Evolutionary conservation across 2,797 vertebrate genomes (phyloP).

Genomic region (Poeciliopsis turneri): DNA sequence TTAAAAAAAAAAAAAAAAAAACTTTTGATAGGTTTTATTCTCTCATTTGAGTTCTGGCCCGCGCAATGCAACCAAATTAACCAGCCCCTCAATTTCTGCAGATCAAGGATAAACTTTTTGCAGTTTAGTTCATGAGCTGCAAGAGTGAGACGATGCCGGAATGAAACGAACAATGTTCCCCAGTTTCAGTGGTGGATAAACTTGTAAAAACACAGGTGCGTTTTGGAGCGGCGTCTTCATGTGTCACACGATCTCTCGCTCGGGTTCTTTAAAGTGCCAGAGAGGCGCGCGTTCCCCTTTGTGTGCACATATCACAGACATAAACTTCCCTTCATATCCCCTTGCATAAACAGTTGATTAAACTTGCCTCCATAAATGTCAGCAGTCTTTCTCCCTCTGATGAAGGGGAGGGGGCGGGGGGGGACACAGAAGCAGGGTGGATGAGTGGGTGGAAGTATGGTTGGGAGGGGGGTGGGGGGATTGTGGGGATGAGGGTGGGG

Average conservation of each 20-base stretch:
- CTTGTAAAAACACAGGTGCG: conserved; percentile 12
- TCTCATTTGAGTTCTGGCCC: conserved; percentile 70
- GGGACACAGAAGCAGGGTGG: conserved; percentile 28
- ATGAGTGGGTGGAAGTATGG: background rate
- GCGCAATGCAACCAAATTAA: conserved; percentile 55
- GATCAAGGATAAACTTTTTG: conserved; percentile 35
- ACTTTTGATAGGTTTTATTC: conserved; percentile 77
- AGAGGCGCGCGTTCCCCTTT: conserved; percentile 37
- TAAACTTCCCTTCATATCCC: conserved; percentile 58
- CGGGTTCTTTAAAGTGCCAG: conserved; percentile 24
- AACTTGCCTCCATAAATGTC: conserved; percentile 71
- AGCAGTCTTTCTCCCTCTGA: conserved; percentile 70
- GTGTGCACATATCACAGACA: conserved; percentile 51
- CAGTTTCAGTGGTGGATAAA: conserved; percentile 25
- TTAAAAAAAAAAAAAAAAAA: conserved; percentile 62
- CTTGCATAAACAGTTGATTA: conserved; percentile 64
- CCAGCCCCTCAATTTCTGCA: conserved; percentile 40
- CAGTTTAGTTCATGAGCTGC: conserved; percentile 39
- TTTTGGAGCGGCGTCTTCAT: conserved; percentile 25
- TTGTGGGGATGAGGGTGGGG: conserved; percentile 18
- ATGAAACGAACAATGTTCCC: conserved; percentile 20
- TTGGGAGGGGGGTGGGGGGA: too few relatives aligned
- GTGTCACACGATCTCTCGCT: conserved; percentile 5
- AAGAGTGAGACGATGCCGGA: conserved; percentile 30
- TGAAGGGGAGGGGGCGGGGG: conserved; percentile 32